phyloP scores from a whole-genome alignment of 2,797 vertebrate species.

The Hirundo rustica region DNA sequence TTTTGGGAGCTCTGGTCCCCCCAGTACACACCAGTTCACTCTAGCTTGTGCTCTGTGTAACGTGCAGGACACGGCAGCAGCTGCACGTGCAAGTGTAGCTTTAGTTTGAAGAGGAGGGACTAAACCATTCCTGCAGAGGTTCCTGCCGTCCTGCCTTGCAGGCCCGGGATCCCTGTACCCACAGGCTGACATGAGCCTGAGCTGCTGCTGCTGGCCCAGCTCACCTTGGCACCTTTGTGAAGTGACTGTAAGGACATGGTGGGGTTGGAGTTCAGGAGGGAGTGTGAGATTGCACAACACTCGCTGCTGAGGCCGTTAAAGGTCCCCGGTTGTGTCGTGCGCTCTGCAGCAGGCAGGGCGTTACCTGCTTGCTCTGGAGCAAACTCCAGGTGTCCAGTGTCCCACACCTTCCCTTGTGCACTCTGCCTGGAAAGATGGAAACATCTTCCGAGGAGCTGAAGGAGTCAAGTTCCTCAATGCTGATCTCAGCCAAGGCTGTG shows the following conservation, averaged over 20 bases:
- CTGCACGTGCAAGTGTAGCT: background rate
- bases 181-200: rapidly evolving
- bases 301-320: background rate
- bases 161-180: rapidly evolving
- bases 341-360: rapidly evolving
- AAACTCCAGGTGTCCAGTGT: background rate
- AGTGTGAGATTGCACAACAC: background rate
- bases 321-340: rapidly evolving
- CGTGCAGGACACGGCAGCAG: rapidly evolving
- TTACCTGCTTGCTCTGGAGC: background rate
- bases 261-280: background rate
- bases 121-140: background rate
- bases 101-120: background rate
- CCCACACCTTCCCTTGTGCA: background rate
- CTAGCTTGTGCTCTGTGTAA: rapidly evolving
- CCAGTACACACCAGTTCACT: background rate
- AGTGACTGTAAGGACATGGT: background rate
- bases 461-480: background rate
- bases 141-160: rapidly evolving
- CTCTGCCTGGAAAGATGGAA: background rate
- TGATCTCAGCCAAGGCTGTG: background rate
- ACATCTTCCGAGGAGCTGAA: background rate
- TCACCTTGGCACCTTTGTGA: background rate
- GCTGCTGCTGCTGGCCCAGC: background rate
- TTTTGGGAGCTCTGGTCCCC: background rate